Evolutionary conservation across 2,888 invertebrate species (phyloP), one percentile per base, ranked within the genome.

Genomic region (Hemaris fuciformis): DNA sequence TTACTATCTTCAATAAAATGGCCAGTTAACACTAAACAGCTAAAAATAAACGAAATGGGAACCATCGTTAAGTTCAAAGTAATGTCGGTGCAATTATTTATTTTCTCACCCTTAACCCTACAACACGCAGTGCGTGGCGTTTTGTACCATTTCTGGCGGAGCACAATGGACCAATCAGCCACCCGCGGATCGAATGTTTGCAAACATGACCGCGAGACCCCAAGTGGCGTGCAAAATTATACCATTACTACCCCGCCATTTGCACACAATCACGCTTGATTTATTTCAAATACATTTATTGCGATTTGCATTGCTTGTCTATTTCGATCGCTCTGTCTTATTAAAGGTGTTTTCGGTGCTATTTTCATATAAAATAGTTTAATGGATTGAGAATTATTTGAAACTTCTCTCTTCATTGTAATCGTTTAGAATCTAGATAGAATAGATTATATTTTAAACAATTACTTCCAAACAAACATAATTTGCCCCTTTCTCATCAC

Each of bases 131-230:
- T 53, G 38, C n/a, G 15, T 38, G 46, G 31, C 23, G 15, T 46
- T 20, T 48, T 23, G 46, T 59, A 45, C 15, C 34, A 38, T 46
- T 46, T 48, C 59, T 42, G 42, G 58, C 56, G 27, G 31, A 42
- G 63, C 66, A 91, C 90, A 91, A 91, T 87, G 73, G 80, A 46
- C 70, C 77, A 86, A 91, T 91, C 91, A 88, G 73, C 88, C 86
- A 81, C 91, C 90, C 88, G 85, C 70, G 18, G 85, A 62, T 71
- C 10, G 63, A 67, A 61, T 83, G 81, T 87, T 86, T 84, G 80
- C 85, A 84, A 88, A 89, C 81, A 84, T 69, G 70, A 74, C 78
- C 82, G 76, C 57, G 59, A 18, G 67, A 68, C 72, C 75, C 74
- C 77, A 74, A 79, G 76, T 75, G 71, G 75, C 67, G 74, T 66